These are phyloP conservation scores for Drosophila buzzatii DNA, from an alignment of 2,888 invertebrate species.

Conservation along the genomic window DNA sequence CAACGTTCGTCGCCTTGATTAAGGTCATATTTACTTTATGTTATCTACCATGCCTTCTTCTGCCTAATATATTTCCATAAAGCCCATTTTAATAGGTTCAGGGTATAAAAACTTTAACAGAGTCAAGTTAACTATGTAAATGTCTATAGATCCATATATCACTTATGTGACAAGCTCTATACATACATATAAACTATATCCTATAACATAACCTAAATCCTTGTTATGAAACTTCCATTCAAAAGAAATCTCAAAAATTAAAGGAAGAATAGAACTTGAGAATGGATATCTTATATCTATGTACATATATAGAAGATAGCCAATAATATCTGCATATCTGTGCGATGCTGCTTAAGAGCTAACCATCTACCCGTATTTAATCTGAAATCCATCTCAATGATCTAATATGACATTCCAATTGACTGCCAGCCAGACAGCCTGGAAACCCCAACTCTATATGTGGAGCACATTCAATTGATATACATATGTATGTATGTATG, in stretches of 20 bases:
- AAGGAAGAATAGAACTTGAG: too few species aligned
- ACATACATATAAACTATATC: too few species aligned
- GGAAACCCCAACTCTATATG: background rate
- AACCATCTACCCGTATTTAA: background rate
- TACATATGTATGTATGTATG: background rate
- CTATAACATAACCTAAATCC: background rate
- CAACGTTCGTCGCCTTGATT: too few species aligned
- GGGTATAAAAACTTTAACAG: background rate
- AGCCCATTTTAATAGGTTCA: background rate
- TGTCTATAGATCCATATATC: background rate
- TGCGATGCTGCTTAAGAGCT: background rate
- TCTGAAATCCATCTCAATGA: background rate
- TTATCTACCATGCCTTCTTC: too few species aligned
- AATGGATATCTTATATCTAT: too few species aligned
- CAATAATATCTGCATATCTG: too few species aligned
- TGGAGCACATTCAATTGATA: background rate
- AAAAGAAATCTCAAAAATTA: background rate
- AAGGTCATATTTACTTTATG: too few species aligned
- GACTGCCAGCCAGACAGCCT: conserved; percentile 27
- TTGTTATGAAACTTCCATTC: background rate
- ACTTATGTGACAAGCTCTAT: background rate
- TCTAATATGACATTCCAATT: conserved; percentile 27
- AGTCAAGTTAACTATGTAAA: background rate
- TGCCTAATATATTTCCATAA: too few species aligned
- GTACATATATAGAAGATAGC: too few species aligned